Evolutionary conservation across 2,113 vertebrate genomes (phyloP).

Genomic region (Perognathus longimembris): DNA sequence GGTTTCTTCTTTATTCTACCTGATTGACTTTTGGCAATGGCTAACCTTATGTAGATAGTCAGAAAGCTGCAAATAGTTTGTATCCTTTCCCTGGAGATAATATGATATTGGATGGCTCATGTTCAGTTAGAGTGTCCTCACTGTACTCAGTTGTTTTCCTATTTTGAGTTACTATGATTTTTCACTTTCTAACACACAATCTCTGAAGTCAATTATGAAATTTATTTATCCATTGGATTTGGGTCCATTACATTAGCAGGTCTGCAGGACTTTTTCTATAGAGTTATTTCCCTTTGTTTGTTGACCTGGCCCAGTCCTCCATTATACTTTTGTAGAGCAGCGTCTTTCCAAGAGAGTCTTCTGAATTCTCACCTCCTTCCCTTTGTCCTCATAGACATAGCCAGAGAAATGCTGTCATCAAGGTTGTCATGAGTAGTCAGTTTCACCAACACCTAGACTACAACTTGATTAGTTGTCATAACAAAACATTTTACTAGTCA

Average conservation of each 20-base stretch:
- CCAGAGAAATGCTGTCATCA: too few species aligned
- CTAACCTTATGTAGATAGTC: background rate
- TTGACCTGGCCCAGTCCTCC: background rate
- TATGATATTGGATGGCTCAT: too few species aligned
- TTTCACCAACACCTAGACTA: background rate
- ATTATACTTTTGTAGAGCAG: background rate
- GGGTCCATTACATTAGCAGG: background rate
- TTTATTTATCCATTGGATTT: background rate
- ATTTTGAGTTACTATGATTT: background rate
- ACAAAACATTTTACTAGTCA: background rate
- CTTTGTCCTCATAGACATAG: background rate
- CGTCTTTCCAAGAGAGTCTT: background rate
- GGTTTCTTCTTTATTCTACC: background rate
- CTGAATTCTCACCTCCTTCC: background rate
- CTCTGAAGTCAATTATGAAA: constrained; percentile 1
- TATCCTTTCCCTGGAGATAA: background rate
- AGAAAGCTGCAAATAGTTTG: background rate
- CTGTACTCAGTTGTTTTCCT: background rate
- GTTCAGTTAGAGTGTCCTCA: background rate
- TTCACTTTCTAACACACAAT: background rate
- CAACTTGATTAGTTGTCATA: background rate
- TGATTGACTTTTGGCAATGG: background rate
- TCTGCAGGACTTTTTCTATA: background rate
- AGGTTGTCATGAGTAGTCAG: too few species aligned
- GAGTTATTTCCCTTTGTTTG: background rate